phyloP scores from a whole-genome alignment of 2,113 vertebrate genomes.

The Heterocephalus glaber region DNA sequence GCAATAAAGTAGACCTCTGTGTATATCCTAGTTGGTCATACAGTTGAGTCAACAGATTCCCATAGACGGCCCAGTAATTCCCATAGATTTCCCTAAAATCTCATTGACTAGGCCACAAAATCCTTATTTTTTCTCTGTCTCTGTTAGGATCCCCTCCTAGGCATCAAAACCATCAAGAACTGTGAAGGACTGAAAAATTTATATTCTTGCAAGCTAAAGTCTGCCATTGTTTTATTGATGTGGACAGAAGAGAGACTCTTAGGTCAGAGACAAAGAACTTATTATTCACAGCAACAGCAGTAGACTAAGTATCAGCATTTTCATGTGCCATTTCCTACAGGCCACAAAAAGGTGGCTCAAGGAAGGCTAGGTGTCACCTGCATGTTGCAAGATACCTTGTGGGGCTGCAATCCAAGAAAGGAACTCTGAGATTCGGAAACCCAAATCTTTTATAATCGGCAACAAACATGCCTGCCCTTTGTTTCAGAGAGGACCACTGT shows the following conservation, averaged over 20 bases:
- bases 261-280: conserved; percentile 1
- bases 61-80: neutral
- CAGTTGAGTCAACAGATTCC: neutral
- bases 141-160: neutral
- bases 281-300: neutral
- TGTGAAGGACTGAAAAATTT: neutral
- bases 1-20: neutral
- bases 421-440: neutral
- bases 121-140: neutral
- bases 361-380: neutral
- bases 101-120: neutral
- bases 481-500: neutral
- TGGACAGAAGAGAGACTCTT: neutral
- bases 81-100: neutral
- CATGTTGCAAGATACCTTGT: neutral
- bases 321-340: neutral
- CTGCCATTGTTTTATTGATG: neutral
- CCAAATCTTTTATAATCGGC: neutral
- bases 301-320: neutral
- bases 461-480: neutral
- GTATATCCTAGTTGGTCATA: neutral
- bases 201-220: neutral
- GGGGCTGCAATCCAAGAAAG: neutral
- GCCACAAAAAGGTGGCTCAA: neutral
- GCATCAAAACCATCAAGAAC: neutral